Conservation (phyloP, 2,888 invertebrate genomes). For the Dolichopus griseipennis region DNA sequence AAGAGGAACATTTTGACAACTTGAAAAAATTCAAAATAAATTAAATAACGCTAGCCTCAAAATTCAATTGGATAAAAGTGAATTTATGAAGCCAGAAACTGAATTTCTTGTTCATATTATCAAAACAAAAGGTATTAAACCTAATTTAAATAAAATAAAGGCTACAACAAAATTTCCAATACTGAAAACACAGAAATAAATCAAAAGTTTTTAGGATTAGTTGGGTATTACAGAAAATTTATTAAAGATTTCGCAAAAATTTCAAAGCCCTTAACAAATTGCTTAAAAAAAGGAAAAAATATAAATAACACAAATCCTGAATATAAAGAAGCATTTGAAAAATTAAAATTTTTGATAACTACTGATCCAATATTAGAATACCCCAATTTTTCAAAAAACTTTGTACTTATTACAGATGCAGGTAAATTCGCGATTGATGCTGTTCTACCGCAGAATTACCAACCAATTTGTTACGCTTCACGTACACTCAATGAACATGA, state of each 20-base stretch:
- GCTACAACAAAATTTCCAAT: too few species aligned
- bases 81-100: slow-evolving; percentile 7
- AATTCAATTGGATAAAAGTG: too few species aligned
- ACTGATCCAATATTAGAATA: slow-evolving; percentile 17
- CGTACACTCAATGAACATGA: too few species aligned
- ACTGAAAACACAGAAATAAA: too few species aligned
- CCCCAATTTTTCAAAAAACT: slow-evolving; percentile 16
- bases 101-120: slow-evolving; percentile 10
- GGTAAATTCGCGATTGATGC: slow-evolving; percentile 17
- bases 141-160: too few species aligned
- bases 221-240: too few species aligned
- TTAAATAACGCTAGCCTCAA: too few species aligned
- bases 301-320: slow-evolving; percentile 16
- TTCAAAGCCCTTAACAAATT: slow-evolving; percentile 15
- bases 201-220: too few species aligned
- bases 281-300: slow-evolving; percentile 17
- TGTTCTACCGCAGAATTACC: neutral
- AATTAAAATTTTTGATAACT: slow-evolving; percentile 19
- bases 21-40: too few species aligned
- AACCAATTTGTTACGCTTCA: slow-evolving; percentile 10
- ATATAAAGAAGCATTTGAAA: slow-evolving; percentile 20
- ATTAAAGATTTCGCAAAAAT: slow-evolving; percentile 6
- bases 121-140: slow-evolving; percentile 4
- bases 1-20: too few species aligned
- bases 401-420: slow-evolving; percentile 19